A percentile compares a stretch with the other conserved stretches of the same genome.
These are phyloP conservation scores for Tetranychus truncatus DNA, from an alignment of 2,888 invertebrate genomes.

Conservation along the genomic window DNA sequence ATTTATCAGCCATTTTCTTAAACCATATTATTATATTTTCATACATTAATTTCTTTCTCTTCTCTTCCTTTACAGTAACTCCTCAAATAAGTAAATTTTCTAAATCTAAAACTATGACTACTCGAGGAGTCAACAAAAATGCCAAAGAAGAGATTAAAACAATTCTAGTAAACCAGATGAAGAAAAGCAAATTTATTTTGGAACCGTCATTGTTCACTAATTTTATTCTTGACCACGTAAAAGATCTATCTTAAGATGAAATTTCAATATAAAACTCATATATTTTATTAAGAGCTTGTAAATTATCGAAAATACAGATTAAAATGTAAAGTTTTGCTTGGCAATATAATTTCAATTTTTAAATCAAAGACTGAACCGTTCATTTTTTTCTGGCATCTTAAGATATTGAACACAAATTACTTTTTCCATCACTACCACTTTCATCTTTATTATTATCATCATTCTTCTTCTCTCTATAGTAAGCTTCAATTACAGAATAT, in stretches of 20 bases:
- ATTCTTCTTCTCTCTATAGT: too few species aligned
- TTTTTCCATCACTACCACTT: too few species aligned
- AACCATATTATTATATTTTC: background rate
- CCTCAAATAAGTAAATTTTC: background rate
- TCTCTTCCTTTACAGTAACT: background rate
- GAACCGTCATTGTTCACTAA: slow-evolving; percentile 15
- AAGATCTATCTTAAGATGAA: background rate
- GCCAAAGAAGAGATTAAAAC: slow-evolving; percentile 18
- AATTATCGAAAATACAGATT: too few species aligned
- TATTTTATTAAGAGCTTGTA: background rate
- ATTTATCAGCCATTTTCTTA: background rate
- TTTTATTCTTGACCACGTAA: slow-evolving; percentile 16
- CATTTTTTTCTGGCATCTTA: too few species aligned
- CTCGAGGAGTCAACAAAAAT: slow-evolving; percentile 19
- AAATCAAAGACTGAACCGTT: too few species aligned
- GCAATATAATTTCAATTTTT: too few species aligned
- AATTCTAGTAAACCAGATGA: slow-evolving; percentile 18
- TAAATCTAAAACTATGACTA: slow-evolving; percentile 15
- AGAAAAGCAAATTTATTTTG: slow-evolving; percentile 7
- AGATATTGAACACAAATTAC: too few species aligned
- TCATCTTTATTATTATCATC: too few species aligned
- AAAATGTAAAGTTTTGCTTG: too few species aligned
- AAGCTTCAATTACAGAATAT: too few species aligned
- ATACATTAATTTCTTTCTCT: background rate
- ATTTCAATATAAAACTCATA: background rate